phyloP scores from a whole-genome alignment of 2,797 vertebrate species.

The Hyperoplus lanceolatus region DNA sequence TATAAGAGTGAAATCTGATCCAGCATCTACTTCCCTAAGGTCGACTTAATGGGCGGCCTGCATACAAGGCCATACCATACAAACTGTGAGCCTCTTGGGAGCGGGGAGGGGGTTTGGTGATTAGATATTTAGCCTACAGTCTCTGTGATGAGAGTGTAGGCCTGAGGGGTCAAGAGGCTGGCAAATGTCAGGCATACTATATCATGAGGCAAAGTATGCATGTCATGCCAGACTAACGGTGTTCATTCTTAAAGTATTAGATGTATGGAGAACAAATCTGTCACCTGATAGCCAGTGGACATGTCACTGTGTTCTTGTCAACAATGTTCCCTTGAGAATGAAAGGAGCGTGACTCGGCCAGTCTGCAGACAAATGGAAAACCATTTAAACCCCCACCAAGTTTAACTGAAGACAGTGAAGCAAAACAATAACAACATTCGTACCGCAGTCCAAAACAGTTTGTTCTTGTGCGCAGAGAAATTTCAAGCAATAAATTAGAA shows the following conservation, averaged over 20 bases:
- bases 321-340: slow-evolving; percentile 47
- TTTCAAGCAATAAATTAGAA: slow-evolving; percentile 26
- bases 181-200: slow-evolving; percentile 9
- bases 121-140: slow-evolving; percentile 44
- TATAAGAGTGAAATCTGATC: slow-evolving; percentile 53
- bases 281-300: slow-evolving; percentile 44
- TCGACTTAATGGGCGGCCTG: slow-evolving; percentile 24
- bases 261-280: slow-evolving; percentile 34
- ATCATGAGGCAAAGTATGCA: slow-evolving; percentile 30
- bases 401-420: background rate
- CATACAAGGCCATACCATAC: slow-evolving; percentile 35
- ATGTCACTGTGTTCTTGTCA: slow-evolving; percentile 38
- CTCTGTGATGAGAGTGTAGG: slow-evolving; percentile 30
- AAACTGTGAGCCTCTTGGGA: slow-evolving; percentile 47
- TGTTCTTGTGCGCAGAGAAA: slow-evolving; percentile 11
- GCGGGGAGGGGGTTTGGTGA: slow-evolving; percentile 26
- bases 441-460: background rate
- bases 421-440: slow-evolving; percentile 4
- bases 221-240: background rate
- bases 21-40: slow-evolving; percentile 32
- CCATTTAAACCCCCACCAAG: slow-evolving; percentile 11
- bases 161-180: slow-evolving; percentile 34
- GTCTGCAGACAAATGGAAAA: slow-evolving; percentile 24
- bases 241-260: background rate
- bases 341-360: slow-evolving; percentile 48